Conservation (phyloP, 2,113 vertebrate species). For the Oxyruncus cristatus region DNA sequence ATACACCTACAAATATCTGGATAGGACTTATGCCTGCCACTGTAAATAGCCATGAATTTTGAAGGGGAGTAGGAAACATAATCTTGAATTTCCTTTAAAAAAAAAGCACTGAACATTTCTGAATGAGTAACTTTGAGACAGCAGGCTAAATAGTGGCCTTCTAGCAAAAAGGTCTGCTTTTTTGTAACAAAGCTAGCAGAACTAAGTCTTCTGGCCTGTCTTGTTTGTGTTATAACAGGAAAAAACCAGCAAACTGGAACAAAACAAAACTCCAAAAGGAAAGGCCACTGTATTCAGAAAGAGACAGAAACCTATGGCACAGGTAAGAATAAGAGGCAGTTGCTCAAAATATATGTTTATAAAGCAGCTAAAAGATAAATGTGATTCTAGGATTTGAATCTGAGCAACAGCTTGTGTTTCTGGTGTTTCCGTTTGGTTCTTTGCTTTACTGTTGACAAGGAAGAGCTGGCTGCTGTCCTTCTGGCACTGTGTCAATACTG, state of each 20-base stretch:
- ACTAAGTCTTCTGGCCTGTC: neutral
- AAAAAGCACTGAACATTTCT: neutral
- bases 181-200: neutral
- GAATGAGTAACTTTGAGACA: neutral
- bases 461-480: neutral
- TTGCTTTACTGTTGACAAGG: neutral
- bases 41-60: neutral
- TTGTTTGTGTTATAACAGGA: constrained; percentile 57
- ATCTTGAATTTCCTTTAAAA: neutral
- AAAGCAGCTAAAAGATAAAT: neutral
- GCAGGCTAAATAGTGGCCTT: neutral
- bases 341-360: neutral
- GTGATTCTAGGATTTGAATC: neutral
- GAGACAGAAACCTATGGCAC: constrained; percentile 78
- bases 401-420: neutral
- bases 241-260: constrained; percentile 60
- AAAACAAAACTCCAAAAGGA: constrained; percentile 65
- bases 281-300: constrained; percentile 72
- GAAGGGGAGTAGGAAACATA: neutral
- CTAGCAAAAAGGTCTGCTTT: neutral
- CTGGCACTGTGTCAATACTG: neutral
- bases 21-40: neutral
- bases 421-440: neutral
- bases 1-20: neutral
- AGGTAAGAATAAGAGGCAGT: constrained; percentile 69